Percentiles rank a stretch among this genome's conserved stretches.
These are phyloP conservation scores for Phlogophora meticulosa DNA, from an alignment of 2,888 invertebrate species.

Conservation along the genomic window DNA sequence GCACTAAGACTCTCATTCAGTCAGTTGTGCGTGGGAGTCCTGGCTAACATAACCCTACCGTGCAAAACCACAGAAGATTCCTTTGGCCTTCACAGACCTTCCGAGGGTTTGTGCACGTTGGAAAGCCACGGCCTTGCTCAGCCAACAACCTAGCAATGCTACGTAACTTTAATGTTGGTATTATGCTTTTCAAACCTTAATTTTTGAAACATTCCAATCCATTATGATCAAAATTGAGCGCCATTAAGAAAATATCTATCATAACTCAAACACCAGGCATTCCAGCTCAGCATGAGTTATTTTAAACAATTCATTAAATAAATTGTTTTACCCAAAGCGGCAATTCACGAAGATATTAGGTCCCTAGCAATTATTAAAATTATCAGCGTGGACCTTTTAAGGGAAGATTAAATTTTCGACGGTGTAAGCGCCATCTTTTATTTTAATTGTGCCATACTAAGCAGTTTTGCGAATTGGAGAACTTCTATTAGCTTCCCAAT, in stretches of 20 bases:
- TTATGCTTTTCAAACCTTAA: slow-evolving; percentile 1
- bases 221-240: slow-evolving; percentile 33
- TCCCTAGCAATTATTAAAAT: slow-evolving; percentile 68
- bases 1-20: too few relatives aligned
- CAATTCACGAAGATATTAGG: slow-evolving; percentile 62
- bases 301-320: slow-evolving; percentile 60
- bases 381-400: slow-evolving; percentile 58
- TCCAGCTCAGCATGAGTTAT: slow-evolving; percentile 42
- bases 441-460: slow-evolving; percentile 43
- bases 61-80: too few relatives aligned
- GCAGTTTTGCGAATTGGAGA: slow-evolving; percentile 23
- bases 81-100: too few relatives aligned
- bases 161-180: too few relatives aligned
- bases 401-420: slow-evolving; percentile 60
- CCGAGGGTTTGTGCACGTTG: too few relatives aligned
- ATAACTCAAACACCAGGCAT: slow-evolving; percentile 28
- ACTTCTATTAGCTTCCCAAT: slow-evolving; percentile 34
- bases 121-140: too few relatives aligned
- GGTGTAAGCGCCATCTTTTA: slow-evolving; percentile 56
- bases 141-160: too few relatives aligned
- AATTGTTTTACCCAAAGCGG: slow-evolving; percentile 58
- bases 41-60: too few relatives aligned
- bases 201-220: slow-evolving; percentile 25
- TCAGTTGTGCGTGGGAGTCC: too few relatives aligned
- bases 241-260: slow-evolving; percentile 28